Conservation (phyloP, 2,113 vertebrate species). For the Procapra przewalskii region DNA sequence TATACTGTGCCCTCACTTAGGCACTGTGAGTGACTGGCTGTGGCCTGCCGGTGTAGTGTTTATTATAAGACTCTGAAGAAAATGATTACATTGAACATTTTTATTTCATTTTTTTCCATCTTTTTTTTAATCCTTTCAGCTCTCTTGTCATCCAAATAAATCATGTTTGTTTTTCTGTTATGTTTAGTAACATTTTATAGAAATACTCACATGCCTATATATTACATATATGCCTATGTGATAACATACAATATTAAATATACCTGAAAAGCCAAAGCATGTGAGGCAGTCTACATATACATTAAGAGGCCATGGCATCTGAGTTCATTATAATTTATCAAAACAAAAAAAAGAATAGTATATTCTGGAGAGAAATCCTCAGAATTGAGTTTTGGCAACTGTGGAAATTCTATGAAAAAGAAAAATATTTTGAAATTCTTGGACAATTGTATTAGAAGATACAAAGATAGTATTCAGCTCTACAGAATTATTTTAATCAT, state of each 20-base stretch:
- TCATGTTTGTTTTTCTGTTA: neutral
- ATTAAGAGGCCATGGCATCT: neutral
- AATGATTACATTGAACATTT: neutral
- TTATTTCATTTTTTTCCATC: neutral
- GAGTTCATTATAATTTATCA: neutral
- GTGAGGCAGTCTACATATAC: neutral
- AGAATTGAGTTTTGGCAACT: neutral
- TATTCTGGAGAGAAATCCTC: neutral
- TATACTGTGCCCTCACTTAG: slow-evolving; percentile 55
- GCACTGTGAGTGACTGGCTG: slow-evolving; percentile 27
- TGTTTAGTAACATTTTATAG: neutral
- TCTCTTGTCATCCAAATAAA: neutral
- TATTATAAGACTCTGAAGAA: slow-evolving; percentile 66
- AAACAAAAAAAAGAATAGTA: neutral
- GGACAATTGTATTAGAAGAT: neutral
- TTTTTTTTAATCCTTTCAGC: neutral
- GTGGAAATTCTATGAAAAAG: neutral
- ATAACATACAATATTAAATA: neutral
- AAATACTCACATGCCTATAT: neutral
- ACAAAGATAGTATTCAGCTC: neutral
- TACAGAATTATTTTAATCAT: neutral
- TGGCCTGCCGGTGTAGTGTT: slow-evolving; percentile 23
- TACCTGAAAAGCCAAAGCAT: neutral
- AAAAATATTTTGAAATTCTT: neutral
- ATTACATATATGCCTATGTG: too few species aligned